A percentile compares a stretch with the other conserved stretches of the same genome.
These are phyloP conservation scores for Rattus rattus DNA, from an alignment of 2,113 vertebrate species.

Conservation along the genomic window DNA sequence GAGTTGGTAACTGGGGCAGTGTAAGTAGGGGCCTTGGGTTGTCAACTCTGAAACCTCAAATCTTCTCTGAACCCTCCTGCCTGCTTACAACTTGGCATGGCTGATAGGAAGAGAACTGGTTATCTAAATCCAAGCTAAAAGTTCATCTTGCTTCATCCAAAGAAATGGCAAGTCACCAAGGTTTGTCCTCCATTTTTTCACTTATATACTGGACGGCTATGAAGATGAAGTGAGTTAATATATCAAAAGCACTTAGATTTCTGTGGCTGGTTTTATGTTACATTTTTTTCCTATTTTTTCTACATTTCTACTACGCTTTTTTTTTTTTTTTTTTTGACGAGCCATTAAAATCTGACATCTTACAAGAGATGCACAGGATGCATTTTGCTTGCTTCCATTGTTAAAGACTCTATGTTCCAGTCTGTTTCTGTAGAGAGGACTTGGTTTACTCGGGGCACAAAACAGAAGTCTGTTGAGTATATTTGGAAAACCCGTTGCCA, in stretches of 20 bases:
- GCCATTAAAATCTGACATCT: too few relatives aligned
- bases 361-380: not conserved
- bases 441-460: not conserved
- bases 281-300: too few relatives aligned
- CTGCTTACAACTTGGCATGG: not conserved
- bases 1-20: conserved; percentile 94
- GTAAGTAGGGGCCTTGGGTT: conserved; percentile 85
- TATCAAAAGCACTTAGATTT: not conserved
- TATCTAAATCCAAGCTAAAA: not conserved
- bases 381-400: not conserved
- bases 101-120: not conserved
- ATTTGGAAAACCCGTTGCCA: not conserved
- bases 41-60: not conserved
- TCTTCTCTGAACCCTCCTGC: fast-evolving
- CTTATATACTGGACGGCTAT: not conserved
- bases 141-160: not conserved
- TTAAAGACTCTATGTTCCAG: not conserved
- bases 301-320: not conserved
- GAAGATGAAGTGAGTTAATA: not conserved
- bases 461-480: not conserved
- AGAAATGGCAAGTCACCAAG: not conserved
- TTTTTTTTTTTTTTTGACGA: not conserved
- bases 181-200: not conserved
- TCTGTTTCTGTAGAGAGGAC: not conserved
- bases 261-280: not conserved